These are phyloP conservation scores for Ferrisia virgata DNA, from an alignment of 2,888 invertebrate species.

Conservation along the genomic window DNA sequence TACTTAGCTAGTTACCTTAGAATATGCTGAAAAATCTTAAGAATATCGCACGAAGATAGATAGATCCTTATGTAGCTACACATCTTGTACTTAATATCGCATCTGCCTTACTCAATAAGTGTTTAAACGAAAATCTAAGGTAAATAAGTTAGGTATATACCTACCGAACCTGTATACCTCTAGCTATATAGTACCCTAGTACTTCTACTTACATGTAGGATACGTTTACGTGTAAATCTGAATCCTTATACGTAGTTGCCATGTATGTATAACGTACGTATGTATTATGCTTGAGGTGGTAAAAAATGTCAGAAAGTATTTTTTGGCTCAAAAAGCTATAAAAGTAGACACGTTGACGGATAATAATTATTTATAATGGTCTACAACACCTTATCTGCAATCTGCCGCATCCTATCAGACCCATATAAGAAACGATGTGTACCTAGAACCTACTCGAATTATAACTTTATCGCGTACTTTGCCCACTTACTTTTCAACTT, in stretches of 20 bases:
- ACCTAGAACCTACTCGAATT: conserved; percentile 5
- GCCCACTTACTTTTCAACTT: conserved; percentile 34
- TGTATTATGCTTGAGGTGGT: background rate
- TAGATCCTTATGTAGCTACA: no score
- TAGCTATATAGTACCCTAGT: no score
- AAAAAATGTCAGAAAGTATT: background rate
- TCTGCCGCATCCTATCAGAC: background rate
- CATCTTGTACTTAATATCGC: no score
- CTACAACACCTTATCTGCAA: conserved; percentile 27
- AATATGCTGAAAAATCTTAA: no score
- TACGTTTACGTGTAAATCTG: background rate
- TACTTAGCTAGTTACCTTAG: no score
- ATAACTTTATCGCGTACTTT: conserved; percentile 32
- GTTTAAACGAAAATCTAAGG: no score
- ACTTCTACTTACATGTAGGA: no score
- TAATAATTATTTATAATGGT: conserved; percentile 35
- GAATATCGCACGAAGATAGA: no score
- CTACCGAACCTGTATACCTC: no score
- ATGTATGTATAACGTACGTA: no score
- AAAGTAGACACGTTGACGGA: conserved; percentile 29
- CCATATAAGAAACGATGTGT: background rate
- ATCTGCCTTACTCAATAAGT: no score
- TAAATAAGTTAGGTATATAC: no score
- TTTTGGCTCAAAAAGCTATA: conserved; percentile 18
- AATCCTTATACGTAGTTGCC: background rate